These are phyloP conservation scores for Salvelinus namaycush DNA, from an alignment of 2,113 vertebrate species.

Conservation along the genomic window DNA sequence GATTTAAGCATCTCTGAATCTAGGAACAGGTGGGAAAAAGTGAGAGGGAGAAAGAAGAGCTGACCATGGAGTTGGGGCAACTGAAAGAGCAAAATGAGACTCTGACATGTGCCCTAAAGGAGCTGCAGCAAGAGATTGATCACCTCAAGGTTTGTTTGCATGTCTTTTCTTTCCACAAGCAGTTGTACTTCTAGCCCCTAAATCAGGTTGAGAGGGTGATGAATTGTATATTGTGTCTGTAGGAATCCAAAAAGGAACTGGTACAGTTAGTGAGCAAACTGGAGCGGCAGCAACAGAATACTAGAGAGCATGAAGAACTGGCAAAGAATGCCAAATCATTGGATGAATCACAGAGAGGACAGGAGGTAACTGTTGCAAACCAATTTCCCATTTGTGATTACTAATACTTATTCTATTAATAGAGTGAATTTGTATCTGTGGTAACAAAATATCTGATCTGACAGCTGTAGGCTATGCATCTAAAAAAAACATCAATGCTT, in stretches of 20 bases:
- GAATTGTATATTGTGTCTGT: not conserved
- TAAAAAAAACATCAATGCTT: not conserved
- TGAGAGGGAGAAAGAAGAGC: conserved; percentile 56
- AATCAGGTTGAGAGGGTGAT: not conserved
- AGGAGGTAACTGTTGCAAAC: conserved; percentile 39
- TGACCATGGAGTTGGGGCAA: conserved; percentile 48
- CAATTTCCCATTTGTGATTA: too few species aligned
- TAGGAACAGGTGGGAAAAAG: conserved; percentile 72
- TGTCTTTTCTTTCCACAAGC: not conserved
- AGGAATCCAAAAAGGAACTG: conserved; percentile 25
- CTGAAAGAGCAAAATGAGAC: conserved; percentile 41
- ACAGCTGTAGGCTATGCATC: too few species aligned
- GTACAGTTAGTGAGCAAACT: conserved; percentile 34
- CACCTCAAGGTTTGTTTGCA: conserved; percentile 50
- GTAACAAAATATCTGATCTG: too few species aligned
- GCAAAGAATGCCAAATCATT: conserved; percentile 1
- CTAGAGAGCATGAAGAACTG: not conserved
- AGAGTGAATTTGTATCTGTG: too few species aligned
- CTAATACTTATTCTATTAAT: too few species aligned
- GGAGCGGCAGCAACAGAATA: not conserved
- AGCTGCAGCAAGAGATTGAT: conserved; percentile 42
- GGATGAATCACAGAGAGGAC: not conserved
- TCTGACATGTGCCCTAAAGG: conserved; percentile 47
- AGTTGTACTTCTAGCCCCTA: not conserved
- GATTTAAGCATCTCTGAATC: not conserved